Evolutionary conservation across 2,797 vertebrate genomes (phyloP), one percentile per base, ranked within the genome.

Genomic region (Microhierax caerulescens): DNA sequence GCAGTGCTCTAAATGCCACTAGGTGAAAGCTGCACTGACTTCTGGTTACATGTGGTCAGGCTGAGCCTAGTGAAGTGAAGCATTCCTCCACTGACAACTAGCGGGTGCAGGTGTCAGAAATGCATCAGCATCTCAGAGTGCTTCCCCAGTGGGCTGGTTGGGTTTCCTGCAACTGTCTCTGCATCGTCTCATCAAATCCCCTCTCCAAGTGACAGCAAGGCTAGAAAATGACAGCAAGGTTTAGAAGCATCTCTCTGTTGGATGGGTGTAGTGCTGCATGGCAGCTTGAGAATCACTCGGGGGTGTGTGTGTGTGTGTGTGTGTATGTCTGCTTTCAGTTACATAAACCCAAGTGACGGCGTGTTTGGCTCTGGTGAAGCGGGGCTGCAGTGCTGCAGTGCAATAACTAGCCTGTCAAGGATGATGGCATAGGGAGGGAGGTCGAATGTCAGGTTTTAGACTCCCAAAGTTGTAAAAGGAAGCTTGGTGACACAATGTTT

Each of bases 41-140:
- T 61, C 69, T 94, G 61, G 53, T 57, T 74, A 30, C 3, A 3
- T 30, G 22, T 84, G 73, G 24, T 53, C 10, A 34, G 54, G 57
- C 48, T 65, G 68, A 90, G 57, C 56, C 50, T 79, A 56, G 68
- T 24, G 64, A 68, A 89, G 63, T 11, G 59, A 50, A 88, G 37
- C 8, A 0, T 51, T 81, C n/a, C 54, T 85, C 11, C 2, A 0
- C 2, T 57, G 24, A 63, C 1, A 9, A 60, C 24, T 37, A 32
- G 41, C 0, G 1, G 57, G 63, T 79, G 63, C 75, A 70, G 64
- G 75, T 87, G 88, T 92, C 80, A 91, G 78, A 92, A 89, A 80
- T 2, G 16, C 82, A 50, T 30, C 34, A 41, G 30, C 30, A 37
- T 60, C 72, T 77, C 61, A 0, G 4, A 61, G 65, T 3, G 1